Base-by-base conservation (phyloP, 2,888 invertebrate genomes). In the Archips xylosteana region DNA sequence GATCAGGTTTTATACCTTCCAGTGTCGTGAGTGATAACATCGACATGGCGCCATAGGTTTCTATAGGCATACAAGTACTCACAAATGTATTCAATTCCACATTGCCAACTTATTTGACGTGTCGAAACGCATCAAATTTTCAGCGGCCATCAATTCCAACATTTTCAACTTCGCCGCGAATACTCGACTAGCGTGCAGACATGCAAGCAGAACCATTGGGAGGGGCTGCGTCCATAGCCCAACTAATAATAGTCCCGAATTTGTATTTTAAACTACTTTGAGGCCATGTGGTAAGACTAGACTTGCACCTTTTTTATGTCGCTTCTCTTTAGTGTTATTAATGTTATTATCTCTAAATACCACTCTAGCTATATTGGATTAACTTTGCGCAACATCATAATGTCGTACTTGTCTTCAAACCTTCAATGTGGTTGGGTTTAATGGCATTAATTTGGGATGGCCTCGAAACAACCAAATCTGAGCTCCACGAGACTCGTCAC, bases 151-250 rank as follows among this genome's bases (percentile, higher is more conserved):
- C 54, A 67, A 66, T 63, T 62, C 49, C 10, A 36, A 47, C 54
- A 67, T 62, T 63, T 62, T 42, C 10, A 36, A 47, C 42, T 15
- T 39, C 32, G 57, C 65, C 42, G 61, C 71, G 72, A 72, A 75
- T 70, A 49, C 59, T 67, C 59, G 49, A 42, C 45, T 73, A 42
- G 75, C 73, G 73, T 75, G 75, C 70, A 34, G 70, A 51, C 75
- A 70, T 69, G 73, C 63, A 49, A 73, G 51, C 67, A 70, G 57
- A 70, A 62, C 59, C 39, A 32, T 32, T 57, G 63, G 73, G 59
- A 70, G 66, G 70, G 70, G 75, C 67, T 63, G 49, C 68, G 39
- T n/a, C 15, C n/a, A 32, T 64, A 0, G 13, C 51, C 49, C 45
- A n/a, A 49, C 34, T 60, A 51, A 71, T 65, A 63, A 61, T 61